Evolutionary conservation across 2,888 invertebrate genomes (phyloP).

Genomic region (Himalopsyche tibetana): DNA sequence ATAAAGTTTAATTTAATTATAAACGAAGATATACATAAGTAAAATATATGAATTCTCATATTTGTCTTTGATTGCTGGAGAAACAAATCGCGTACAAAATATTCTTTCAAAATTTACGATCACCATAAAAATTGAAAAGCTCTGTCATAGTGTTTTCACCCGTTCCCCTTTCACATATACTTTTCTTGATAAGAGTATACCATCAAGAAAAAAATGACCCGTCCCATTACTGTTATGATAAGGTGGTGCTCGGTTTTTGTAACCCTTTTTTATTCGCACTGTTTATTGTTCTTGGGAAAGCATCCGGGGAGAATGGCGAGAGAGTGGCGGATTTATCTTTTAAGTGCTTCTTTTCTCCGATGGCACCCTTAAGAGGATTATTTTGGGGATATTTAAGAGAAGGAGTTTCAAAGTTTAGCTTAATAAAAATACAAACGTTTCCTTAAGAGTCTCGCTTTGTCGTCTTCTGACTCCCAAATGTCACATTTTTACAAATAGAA

Average conservation of each 20-base stretch:
- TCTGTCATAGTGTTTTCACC: not conserved
- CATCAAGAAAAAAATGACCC: conserved; percentile 54
- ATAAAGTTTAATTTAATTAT: too few relatives aligned
- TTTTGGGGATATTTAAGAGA: conserved; percentile 60
- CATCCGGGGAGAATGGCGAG: conserved; percentile 23
- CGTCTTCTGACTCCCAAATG: not conserved
- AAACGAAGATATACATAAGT: too few relatives aligned
- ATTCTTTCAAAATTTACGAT: not conserved
- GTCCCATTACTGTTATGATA: conserved; percentile 57
- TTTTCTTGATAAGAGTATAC: conserved; percentile 9
- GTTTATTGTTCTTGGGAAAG: conserved; percentile 55
- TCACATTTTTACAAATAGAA: not conserved
- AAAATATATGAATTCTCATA: too few relatives aligned
- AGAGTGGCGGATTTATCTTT: conserved; percentile 56
- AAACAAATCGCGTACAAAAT: not conserved
- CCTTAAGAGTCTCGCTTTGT: conserved; percentile 13
- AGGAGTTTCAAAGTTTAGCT: conserved; percentile 39
- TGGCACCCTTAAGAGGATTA: conserved; percentile 60
- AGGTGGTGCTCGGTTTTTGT: conserved; percentile 48
- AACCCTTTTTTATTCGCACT: conserved; percentile 52
- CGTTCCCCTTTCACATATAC: not conserved
- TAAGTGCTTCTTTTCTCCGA: conserved; percentile 56
- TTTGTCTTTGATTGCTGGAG: too few relatives aligned
- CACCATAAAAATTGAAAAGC: conserved; percentile 20
- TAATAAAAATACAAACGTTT: conserved; percentile 33